These are phyloP conservation scores for Pollenia amentaria DNA, from an alignment of 2,888 invertebrate genomes.

Conservation along the genomic window DNA sequence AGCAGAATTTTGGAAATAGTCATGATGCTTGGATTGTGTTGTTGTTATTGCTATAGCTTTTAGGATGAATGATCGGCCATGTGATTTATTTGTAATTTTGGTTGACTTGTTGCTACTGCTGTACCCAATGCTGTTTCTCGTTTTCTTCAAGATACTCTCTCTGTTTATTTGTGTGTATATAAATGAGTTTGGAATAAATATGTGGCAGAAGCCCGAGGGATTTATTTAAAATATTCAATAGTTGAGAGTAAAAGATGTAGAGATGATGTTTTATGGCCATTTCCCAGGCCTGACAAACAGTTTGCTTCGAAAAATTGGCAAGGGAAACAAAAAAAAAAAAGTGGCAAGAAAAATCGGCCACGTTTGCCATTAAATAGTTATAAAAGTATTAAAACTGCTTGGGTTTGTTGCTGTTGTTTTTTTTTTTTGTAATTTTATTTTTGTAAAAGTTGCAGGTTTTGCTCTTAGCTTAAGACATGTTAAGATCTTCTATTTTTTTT, in stretches of 20 bases:
- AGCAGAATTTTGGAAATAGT: conserved; percentile 33
- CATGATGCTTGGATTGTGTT: conserved; percentile 40
- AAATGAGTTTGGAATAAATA: background rate
- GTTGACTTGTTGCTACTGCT: conserved; percentile 72
- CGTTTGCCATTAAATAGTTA: conserved; percentile 71
- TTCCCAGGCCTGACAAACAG: conserved; percentile 69
- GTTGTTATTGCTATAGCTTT: conserved; percentile 29
- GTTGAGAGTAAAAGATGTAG: conserved; percentile 47
- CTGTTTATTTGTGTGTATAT: background rate
- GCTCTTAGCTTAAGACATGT: conserved; percentile 35
- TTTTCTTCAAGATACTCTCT: conserved; percentile 9
- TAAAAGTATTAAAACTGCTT: conserved; percentile 43
- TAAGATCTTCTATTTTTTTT: conserved; percentile 11
- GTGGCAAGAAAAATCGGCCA: conserved; percentile 64
- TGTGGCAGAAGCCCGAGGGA: conserved; percentile 64
- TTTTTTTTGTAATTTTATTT: background rate
- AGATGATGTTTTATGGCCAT: conserved; percentile 67
- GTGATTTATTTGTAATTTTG: conserved; percentile 73
- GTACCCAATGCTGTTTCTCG: background rate
- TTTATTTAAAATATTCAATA: conserved; percentile 71
- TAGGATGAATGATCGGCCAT: conserved; percentile 72
- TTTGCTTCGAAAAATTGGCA: conserved; percentile 9
- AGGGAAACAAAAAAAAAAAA: background rate
- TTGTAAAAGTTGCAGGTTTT: conserved; percentile 8
- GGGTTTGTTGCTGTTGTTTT: conserved; percentile 21